Base-by-base conservation (phyloP, 2,113 vertebrate genomes). In the Phoenicopterus ruber region DNA sequence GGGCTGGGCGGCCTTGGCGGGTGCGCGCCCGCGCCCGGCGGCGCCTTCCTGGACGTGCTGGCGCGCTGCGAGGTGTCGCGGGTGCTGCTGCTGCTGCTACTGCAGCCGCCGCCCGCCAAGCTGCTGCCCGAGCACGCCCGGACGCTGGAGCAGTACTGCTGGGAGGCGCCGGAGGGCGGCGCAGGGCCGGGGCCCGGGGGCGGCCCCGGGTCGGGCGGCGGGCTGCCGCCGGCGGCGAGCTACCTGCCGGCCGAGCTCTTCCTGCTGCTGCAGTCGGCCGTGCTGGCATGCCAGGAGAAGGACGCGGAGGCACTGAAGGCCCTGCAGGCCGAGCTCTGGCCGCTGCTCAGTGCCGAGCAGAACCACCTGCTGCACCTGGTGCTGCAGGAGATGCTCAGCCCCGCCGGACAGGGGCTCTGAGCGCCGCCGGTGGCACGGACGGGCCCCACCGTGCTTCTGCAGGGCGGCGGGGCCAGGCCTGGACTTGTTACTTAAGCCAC, bases 51-150 rank as follows among this genome's bases (percentile, higher is more conserved):
- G 66, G 99, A 99, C 80, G 96, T 99, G 88, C 97, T 99, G 72
- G 98, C 98, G 74, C 98, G 98, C 80, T 99, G 99, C 96, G 99
- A 99, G 97, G 99, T 99, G 94, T 99, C 99, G 61, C 98, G 99
- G 54, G 99, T 99, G 17, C 97, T 99, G 10, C 98, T 99, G 47
- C 98, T 99, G 85, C 99, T 99, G 94, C 94, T 99, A 28, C 98
- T 99, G 40, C 98, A 99, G 98, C 99, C 99, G 15, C 99, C 99
- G 2, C 99, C 99, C 6, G 99, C 99, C 97, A 99, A 99, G 97
- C 96, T 99, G 79, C 90, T 99, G 46, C 98, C 99, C 6, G 99
- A 99, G 92, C 99, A 99, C 13, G 99, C 99, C 50, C 99, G 98
- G 95, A 99, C 99, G 9, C 96, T 99, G 94, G 99, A 99, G 98